A percentile compares a stretch with the other conserved stretches of the same genome.
Conservation (phyloP, 2,113 vertebrate genomes). For the Rhinolophus ferrumequinum region DNA sequence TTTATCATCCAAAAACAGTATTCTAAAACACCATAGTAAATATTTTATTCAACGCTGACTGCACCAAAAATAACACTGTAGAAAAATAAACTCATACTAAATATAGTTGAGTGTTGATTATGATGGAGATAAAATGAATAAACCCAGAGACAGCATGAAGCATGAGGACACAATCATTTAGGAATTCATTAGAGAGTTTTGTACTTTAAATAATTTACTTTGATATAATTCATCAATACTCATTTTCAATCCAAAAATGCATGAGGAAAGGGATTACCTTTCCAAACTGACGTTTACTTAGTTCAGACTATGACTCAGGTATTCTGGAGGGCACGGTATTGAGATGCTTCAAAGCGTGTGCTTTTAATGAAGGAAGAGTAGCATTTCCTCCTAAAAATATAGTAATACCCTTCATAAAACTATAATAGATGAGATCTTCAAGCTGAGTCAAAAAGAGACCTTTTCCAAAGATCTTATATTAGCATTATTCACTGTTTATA, state of each 20-base stretch:
- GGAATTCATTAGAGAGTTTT: background rate
- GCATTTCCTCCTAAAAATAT: background rate
- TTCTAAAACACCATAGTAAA: slow-evolving; percentile 50
- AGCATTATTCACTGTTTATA: background rate
- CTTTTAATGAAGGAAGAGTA: background rate
- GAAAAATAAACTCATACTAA: slow-evolving; percentile 47
- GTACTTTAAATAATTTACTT: slow-evolving; percentile 32
- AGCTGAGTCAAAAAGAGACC: background rate
- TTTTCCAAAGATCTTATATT: slow-evolving; percentile 14
- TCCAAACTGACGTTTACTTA: background rate
- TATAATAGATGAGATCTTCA: background rate
- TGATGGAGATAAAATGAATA: background rate
- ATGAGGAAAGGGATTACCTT: background rate
- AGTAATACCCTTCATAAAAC: background rate
- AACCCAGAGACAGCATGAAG: background rate
- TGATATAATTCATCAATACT: background rate
- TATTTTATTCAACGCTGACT: background rate
- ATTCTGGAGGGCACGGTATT: background rate
- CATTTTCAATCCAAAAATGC: slow-evolving; percentile 41
- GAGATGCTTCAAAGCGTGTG: background rate
- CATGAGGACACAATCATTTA: background rate
- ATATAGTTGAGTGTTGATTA: slow-evolving; percentile 13
- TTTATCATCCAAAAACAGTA: slow-evolving; percentile 10
- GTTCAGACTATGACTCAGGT: background rate
- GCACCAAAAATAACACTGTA: background rate